These are phyloP conservation scores for Mystacides longicornis DNA, from an alignment of 2,888 invertebrate species.

Conservation along the genomic window DNA sequence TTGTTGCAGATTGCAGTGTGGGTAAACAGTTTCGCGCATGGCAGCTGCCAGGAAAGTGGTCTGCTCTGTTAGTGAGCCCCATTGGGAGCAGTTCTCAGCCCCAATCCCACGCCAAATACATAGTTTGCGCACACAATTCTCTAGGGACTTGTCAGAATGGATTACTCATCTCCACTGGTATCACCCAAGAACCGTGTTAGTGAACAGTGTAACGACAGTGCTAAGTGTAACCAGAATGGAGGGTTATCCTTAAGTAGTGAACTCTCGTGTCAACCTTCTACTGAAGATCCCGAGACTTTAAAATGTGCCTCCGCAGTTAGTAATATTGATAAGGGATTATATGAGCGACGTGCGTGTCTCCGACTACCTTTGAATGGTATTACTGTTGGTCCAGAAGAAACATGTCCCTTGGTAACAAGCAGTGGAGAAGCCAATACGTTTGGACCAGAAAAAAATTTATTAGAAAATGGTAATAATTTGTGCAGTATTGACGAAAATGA, in stretches of 20 bases:
- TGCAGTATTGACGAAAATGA: conserved; percentile 18
- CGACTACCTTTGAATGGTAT: conserved; percentile 8
- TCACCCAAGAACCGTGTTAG: conserved; percentile 7
- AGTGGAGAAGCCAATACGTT: conserved; percentile 5
- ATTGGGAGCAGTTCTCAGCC: conserved; percentile 22
- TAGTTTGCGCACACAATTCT: conserved; percentile 18
- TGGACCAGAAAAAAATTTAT: neutral
- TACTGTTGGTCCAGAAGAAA: conserved; percentile 7
- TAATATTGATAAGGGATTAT: conserved; percentile 1
- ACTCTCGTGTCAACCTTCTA: conserved; percentile 29
- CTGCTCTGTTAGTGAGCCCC: conserved; percentile 25
- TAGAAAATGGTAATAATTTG: conserved; percentile 4
- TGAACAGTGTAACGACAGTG: neutral
- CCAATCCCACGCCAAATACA: conserved; percentile 18
- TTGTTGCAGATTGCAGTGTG: conserved; percentile 20
- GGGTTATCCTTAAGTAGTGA: conserved; percentile 13
- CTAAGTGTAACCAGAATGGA: conserved; percentile 9
- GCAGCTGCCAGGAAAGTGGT: conserved; percentile 21
- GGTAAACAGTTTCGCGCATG: conserved; percentile 21
- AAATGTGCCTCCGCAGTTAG: conserved; percentile 37
- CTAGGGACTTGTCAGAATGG: conserved; percentile 19
- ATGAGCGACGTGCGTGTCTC: conserved; percentile 15
- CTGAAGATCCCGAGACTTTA: conserved; percentile 35
- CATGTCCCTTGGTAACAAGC: conserved; percentile 9
- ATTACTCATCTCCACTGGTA: conserved; percentile 16